Evolutionary conservation across 1,140 invertebrate genomes (phyloP), one percentile per base, ranked within the genome.

Genomic region (Steinernema khuongi): DNA sequence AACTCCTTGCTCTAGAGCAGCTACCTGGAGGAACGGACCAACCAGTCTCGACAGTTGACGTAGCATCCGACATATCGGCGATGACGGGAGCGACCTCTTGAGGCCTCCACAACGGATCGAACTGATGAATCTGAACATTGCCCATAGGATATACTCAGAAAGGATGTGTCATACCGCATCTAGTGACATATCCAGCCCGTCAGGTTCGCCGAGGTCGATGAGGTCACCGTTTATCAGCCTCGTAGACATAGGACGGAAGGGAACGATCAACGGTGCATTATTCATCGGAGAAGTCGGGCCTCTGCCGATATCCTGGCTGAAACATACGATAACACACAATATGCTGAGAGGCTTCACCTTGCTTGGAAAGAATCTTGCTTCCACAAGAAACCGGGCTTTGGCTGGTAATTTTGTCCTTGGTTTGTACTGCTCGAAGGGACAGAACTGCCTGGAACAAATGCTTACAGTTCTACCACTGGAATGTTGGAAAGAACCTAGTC

Each of bases 141-240:
- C 7, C 7, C 7, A 41, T n/a, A 41, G 7, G 7, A 7, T 7
- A 41, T n/a, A 41, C 36, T n/a, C 36, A 7, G n/a, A 7, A n/a
- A 41, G 50, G 4, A 60, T 22, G 26, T 60, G 14, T 7, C 50
- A 4, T 60, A 60, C 50, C 19, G 14, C 50, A n/a, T 22, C 50
- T 4, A 26, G 26, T 11, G 11, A 11, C 14, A 60, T 14, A 17
- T 22, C 50, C 4, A 60, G 50, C 14, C 50, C 50, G 19, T 22
- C 50, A 60, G 50, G 50, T 60, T 60, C 50, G 11, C 50, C 50
- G 7, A 60, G 50, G 26, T 60, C 50, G 19, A 60, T 60, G 50
- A 60, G 50, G 50, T 60, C 50, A 2, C 50, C 50, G 50, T 60
- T 60, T 14, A 60, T 60, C 19, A 60, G 19, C 7, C 50, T 14